These are phyloP conservation scores for Notolepis coatsorum DNA, from an alignment of 2,797 vertebrate species.

Conservation along the genomic window DNA sequence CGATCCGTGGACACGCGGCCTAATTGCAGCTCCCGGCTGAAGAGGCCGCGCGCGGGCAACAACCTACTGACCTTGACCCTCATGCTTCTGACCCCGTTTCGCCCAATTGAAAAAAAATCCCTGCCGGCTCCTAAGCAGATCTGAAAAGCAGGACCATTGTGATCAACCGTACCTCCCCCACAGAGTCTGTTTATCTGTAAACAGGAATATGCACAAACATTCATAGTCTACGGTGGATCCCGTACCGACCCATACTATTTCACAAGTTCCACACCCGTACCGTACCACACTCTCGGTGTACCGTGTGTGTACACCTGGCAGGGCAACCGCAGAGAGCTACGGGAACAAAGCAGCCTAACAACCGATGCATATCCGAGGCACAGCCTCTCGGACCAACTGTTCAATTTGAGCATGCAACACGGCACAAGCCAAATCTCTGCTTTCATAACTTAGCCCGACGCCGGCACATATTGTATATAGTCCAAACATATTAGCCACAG, in stretches of 20 bases:
- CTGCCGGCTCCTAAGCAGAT: slow-evolving; percentile 40
- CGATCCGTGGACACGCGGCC: slow-evolving; percentile 62
- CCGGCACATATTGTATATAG: slow-evolving; percentile 10
- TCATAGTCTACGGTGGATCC: too few species aligned
- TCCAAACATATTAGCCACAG: slow-evolving; percentile 46
- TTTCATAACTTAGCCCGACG: slow-evolving; percentile 18
- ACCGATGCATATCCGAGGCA: slow-evolving; percentile 1
- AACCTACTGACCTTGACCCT: slow-evolving; percentile 75
- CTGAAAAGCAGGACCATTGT: slow-evolving; percentile 41
- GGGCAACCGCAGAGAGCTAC: too few species aligned
- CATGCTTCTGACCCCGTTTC: slow-evolving; percentile 62
- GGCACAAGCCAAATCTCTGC: slow-evolving; percentile 27
- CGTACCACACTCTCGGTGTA: too few species aligned
- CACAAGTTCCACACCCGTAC: too few species aligned
- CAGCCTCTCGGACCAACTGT: slow-evolving; percentile 27
- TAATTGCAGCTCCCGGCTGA: slow-evolving; percentile 77
- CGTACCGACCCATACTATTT: too few species aligned
- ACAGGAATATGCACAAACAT: too few species aligned
- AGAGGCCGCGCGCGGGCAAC: slow-evolving; percentile 65
- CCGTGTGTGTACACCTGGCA: too few species aligned
- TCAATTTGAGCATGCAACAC: slow-evolving; percentile 28
- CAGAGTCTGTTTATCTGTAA: background rate
- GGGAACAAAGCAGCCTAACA: background rate
- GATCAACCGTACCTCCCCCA: slow-evolving; percentile 27
- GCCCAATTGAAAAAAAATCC: slow-evolving; percentile 34